Percentiles rank a stretch among this genome's conserved stretches.
phyloP scores from a whole-genome alignment of 2,113 vertebrate genomes.

The Rhinichthys klamathensis region DNA sequence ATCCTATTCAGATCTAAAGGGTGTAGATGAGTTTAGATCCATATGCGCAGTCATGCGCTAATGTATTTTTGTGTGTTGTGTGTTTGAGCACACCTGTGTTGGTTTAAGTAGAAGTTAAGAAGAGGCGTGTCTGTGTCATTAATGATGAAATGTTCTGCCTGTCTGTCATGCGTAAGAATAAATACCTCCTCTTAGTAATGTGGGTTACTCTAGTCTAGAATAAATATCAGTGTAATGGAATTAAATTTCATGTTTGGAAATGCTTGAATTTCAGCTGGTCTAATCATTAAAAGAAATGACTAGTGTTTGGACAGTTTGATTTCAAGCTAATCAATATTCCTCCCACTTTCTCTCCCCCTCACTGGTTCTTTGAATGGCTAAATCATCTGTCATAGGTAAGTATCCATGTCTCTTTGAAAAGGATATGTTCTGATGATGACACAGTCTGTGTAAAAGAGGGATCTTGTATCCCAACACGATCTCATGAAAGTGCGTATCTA shows the following conservation, averaged over 20 bases:
- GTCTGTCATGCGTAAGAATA: not conserved
- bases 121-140: not conserved
- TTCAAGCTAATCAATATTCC: slow-evolving; percentile 14
- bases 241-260: not conserved
- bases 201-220: not conserved
- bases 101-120: not conserved
- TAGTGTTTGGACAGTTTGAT: slow-evolving; percentile 16
- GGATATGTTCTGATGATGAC: slow-evolving; percentile 25
- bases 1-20: slow-evolving; percentile 13
- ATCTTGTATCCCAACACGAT: not conserved
- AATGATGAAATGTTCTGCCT: not conserved
- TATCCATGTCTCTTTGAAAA: slow-evolving; percentile 10
- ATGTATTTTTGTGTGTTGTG: not conserved
- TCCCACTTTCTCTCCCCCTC: not conserved
- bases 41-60: not conserved
- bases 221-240: not conserved
- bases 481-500: too few species aligned
- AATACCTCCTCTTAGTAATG: not conserved
- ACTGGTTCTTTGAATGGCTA: not conserved
- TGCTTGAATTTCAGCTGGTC: not conserved
- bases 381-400: not conserved
- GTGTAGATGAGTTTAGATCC: not conserved
- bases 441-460: not conserved
- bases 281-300: slow-evolving; percentile 16
- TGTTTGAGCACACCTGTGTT: slow-evolving; percentile 30